Evolutionary conservation across 2,888 invertebrate species (phyloP), one percentile per base, ranked within the genome.

Genomic region (Eristalinus aeneus): DNA sequence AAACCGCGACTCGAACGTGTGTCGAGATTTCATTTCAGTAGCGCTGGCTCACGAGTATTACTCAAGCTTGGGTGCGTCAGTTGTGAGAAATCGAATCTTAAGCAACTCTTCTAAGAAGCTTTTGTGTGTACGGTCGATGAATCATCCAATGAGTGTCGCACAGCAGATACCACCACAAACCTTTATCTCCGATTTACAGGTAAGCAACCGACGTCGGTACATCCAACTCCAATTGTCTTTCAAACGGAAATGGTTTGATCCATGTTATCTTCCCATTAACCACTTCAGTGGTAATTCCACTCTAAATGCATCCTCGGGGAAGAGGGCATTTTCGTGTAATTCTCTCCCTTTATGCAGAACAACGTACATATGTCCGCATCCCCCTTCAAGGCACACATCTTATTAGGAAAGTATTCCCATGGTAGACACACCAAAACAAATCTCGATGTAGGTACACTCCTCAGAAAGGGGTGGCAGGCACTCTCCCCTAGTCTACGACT

Each of bases 201-300:
- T 46, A 46, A 16, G 46, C 46, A 6, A 16, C 8, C 2, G 2
- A 27, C 46, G 16, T 46, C 1, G 1, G 46, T 46, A 8, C n/a
- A n/a, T 11, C 61, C 11, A 46, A n/a, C 6, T 46, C 20, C 22
- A n/a, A 53, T 61, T 61, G 32, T 63, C 53, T 31, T 31, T 3
- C 46, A 39, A 39, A 27, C 60, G 11, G 31, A 20, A 16, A 31
- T 39, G 58, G 23, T 56, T 56, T 56, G 6, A 12, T 11, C 23
- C 23, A 54, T 64, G 72, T 73, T 76, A 73, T 81, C 76, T 72
- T 77, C 72, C 54, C 69, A 77, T 85, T 85, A 76, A 85, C 68
- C 69, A 64, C 71, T 81, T 72, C 76, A 58, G 65, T 53, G 76
- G 61, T 67, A 60, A 61, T 39, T 72, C 80, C 74, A 75, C 74